These are phyloP conservation scores for Zaprionus ghesquierei DNA, from an alignment of 1,140 invertebrate genomes.

Conservation along the genomic window DNA sequence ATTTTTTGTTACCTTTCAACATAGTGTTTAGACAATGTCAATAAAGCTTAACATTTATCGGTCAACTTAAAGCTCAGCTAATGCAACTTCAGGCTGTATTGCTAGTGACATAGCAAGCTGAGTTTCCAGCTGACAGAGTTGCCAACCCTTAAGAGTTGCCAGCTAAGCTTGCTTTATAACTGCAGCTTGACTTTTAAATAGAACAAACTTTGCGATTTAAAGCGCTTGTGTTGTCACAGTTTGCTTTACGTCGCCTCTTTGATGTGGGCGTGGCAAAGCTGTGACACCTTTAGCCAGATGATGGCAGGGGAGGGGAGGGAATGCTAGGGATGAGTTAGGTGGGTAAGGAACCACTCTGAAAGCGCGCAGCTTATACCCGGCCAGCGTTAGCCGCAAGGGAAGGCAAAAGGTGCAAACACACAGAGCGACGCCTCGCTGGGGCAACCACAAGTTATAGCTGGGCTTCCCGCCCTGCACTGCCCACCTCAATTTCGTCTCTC, in stretches of 20 bases:
- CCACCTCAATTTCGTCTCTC: background rate
- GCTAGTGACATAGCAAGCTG: background rate
- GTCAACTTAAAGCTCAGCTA: background rate
- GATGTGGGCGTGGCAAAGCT: background rate
- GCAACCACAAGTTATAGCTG: constrained; percentile 23
- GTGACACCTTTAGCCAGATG: background rate
- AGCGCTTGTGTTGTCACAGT: background rate
- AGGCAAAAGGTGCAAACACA: constrained; percentile 21
- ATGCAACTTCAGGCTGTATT: background rate
- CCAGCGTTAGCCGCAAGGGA: background rate
- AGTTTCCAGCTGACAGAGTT: background rate
- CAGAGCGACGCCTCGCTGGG: constrained; percentile 20
- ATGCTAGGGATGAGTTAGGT: too few relatives aligned
- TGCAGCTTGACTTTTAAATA: background rate
- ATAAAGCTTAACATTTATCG: background rate
- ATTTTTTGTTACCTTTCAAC: too few relatives aligned
- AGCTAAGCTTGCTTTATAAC: background rate
- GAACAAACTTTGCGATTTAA: background rate
- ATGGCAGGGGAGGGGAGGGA: background rate
- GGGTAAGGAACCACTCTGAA: background rate
- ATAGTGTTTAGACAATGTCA: too few relatives aligned
- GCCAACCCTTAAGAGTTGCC: background rate
- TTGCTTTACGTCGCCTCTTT: background rate
- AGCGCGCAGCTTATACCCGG: background rate
- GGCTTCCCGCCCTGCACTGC: background rate